Evolutionary conservation across 1,140 invertebrate genomes (phyloP), one percentile per base, ranked within the genome.

Genomic region (Ganaspis sp.): DNA sequence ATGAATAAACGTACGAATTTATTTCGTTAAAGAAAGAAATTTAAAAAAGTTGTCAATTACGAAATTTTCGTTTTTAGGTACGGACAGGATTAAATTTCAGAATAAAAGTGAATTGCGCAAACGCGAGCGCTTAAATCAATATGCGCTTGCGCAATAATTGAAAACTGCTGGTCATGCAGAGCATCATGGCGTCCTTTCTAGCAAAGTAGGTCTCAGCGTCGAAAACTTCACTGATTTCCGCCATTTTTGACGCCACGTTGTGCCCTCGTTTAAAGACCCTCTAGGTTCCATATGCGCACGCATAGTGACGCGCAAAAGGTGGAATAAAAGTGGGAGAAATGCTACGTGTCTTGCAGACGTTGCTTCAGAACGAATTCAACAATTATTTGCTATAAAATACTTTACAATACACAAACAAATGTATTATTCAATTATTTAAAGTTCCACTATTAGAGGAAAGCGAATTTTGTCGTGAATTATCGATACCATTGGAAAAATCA

Each of bases 141-240:
- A 26, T 64, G 23, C 54, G 54, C 54, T 15, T 64, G 54, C 23
- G 54, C 54, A 64, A 29, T 15, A 9, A 2, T 49, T 26, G 11
- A 64, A 64, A 64, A 11, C 23, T 12, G 23, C 54, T n/a, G 15
- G 23, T 29, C 23, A 64, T n/a, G 12, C 23, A 21, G 11, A 9
- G 11, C 11, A 26, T 29, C 26, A 64, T 64, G 23, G 58, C 58
- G 58, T 1, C 11, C 12, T 11, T 64, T 64, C 21, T 26, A 3
- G 9, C 3, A 29, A 64, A 64, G 58, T 64, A 29, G 58, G 58
- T 15, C n/a, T 3, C 3, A n/a, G 58, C 58, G 23, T 29, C 15
- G 26, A 37, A 21, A 71, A 81, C 70, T 23, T 87, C 84, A n/a
- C 79, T 29, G 9, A 76, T 83, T 42, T 79, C 82, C 29, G 70